Evolutionary conservation across 2,888 invertebrate species (phyloP).

Genomic region (Stenolophus ochropezus): DNA sequence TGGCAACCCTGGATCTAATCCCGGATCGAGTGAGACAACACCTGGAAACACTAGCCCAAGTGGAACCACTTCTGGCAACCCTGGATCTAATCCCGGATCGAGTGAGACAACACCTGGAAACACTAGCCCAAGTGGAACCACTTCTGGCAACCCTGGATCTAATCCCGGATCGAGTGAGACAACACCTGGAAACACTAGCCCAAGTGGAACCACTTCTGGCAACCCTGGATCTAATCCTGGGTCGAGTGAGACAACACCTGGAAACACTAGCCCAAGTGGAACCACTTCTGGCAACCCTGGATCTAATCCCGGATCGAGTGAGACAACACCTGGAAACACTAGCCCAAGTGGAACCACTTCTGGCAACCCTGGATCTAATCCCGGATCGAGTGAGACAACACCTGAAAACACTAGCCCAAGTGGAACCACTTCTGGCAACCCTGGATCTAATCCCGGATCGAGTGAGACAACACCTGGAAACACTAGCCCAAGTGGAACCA

Average conservation of each 20-base stretch:
- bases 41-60: too few relatives aligned
- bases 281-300: not conserved
- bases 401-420: not conserved
- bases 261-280: too few relatives aligned
- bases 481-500: too few relatives aligned
- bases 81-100: not conserved
- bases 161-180: too few relatives aligned
- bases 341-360: too few relatives aligned
- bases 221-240: not conserved
- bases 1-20: not conserved
- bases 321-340: too few relatives aligned
- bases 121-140: too few relatives aligned
- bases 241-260: not conserved
- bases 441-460: not conserved
- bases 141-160: too few relatives aligned
- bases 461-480: not conserved
- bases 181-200: not conserved
- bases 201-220: too few relatives aligned
- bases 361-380: too few relatives aligned
- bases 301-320: not conserved
- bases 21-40: not conserved
- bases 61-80: not conserved
- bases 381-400: too few relatives aligned
- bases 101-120: not conserved
- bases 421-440: not conserved